Evolutionary conservation across 2,797 vertebrate species (phyloP).

Genomic region (Phylloscopus collybita): DNA sequence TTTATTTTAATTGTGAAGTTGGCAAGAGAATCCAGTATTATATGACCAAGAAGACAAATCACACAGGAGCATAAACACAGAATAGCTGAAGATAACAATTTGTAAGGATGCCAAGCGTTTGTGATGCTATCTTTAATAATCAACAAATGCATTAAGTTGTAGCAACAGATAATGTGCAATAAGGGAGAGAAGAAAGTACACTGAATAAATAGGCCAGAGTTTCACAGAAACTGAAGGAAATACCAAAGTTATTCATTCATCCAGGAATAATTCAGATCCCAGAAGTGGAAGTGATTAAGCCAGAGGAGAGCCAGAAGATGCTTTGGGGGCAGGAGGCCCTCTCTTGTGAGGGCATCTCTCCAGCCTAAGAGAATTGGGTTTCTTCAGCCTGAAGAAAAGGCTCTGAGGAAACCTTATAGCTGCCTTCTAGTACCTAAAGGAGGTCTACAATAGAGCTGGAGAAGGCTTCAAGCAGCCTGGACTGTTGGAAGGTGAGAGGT

Average conservation of each 20-base stretch:
- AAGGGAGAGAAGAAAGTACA: neutral
- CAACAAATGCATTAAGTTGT: neutral
- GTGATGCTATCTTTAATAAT: neutral
- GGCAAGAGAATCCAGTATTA: neutral
- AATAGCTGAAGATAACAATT: neutral
- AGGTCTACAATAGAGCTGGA: neutral
- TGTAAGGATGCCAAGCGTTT: neutral
- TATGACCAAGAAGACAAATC: neutral
- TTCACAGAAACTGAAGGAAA: neutral
- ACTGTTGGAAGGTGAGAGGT: accelerated
- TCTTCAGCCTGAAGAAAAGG: neutral
- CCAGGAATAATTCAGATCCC: neutral
- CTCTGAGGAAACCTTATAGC: neutral
- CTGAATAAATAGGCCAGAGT: neutral
- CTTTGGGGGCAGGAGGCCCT: neutral
- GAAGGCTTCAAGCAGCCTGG: neutral
- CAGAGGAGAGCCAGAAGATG: neutral
- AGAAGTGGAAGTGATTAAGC: neutral
- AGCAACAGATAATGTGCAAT: neutral
- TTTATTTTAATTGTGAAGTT: neutral
- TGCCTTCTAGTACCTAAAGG: neutral
- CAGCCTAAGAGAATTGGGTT: neutral
- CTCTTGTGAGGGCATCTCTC: neutral
- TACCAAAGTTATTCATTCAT: neutral
- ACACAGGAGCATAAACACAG: neutral